These are phyloP conservation scores for Taenioides sp. DNA, from an alignment of 2,797 vertebrate species.

Conservation along the genomic window DNA sequence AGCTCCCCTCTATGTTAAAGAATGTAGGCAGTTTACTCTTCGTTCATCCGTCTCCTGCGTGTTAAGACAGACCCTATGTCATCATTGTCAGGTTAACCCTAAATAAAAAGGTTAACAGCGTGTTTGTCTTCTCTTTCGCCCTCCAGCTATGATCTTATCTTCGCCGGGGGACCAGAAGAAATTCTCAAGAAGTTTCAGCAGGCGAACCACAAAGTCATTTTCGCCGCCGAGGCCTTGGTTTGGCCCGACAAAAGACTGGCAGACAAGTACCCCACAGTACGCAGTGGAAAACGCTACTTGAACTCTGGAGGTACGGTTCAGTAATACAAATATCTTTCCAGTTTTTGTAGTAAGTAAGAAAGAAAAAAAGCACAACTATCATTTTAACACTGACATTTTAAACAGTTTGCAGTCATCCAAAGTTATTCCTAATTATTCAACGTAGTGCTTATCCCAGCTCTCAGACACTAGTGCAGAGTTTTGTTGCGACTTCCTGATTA, in stretches of 20 bases:
- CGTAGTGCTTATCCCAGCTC: no score
- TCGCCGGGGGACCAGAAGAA: slow-evolving; percentile 91
- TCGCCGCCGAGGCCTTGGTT: slow-evolving; percentile 89
- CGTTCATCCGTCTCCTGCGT: slow-evolving; percentile 30
- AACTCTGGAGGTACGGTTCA: slow-evolving; percentile 91
- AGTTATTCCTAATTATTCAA: no score
- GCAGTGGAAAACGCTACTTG: slow-evolving; percentile 92
- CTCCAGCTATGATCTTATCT: slow-evolving; percentile 92
- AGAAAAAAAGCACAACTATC: no score
- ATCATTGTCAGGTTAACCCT: slow-evolving; percentile 10
- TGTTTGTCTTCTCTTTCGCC: slow-evolving; percentile 27
- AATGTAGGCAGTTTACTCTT: slow-evolving; percentile 37
- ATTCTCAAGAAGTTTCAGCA: slow-evolving; percentile 91
- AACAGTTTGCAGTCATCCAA: no score
- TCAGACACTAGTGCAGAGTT: no score
- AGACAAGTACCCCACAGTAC: slow-evolving; percentile 90
- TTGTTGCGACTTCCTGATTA: no score
- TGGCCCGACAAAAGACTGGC: slow-evolving; percentile 92
- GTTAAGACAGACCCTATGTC: slow-evolving; percentile 13
- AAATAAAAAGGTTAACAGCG: slow-evolving; percentile 27
- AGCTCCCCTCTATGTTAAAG: slow-evolving; percentile 19
- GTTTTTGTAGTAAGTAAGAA: background rate
- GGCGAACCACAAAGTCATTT: slow-evolving; percentile 89
- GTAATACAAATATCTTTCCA: background rate
- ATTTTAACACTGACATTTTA: no score